Conservation (phyloP, 2,113 vertebrate genomes). For the Amblyopsis rosae region DNA sequence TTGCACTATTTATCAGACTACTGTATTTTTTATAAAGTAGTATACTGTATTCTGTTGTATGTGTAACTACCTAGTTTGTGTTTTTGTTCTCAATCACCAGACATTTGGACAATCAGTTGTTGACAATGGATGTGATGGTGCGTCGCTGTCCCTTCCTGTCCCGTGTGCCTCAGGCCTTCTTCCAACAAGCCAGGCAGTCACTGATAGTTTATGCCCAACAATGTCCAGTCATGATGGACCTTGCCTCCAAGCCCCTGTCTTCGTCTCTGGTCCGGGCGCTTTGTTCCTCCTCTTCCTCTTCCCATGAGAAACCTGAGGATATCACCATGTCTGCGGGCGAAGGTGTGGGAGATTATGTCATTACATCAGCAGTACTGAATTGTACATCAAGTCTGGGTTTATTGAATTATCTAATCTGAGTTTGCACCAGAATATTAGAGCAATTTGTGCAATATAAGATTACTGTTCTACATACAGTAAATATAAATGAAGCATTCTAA, state of each 20-base stretch:
- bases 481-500: not conserved
- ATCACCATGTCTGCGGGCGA: slow-evolving; percentile 54
- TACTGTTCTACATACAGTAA: no score
- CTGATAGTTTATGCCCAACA: slow-evolving; percentile 87
- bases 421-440: no score
- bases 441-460: no score
- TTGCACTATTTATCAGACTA: no score
- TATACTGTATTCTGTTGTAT: not conserved
- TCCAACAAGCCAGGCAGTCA: slow-evolving; percentile 90
- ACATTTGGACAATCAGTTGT: slow-evolving; percentile 38
- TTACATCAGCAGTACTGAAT: no score
- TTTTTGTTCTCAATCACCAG: slow-evolving; percentile 34
- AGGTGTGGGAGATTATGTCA: slow-evolving; percentile 67
- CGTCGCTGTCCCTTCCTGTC: slow-evolving; percentile 94
- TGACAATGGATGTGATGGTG: slow-evolving; percentile 87
- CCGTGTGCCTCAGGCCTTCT: slow-evolving; percentile 87
- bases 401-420: no score
- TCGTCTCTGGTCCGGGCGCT: slow-evolving; percentile 79
- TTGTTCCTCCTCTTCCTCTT: slow-evolving; percentile 77
- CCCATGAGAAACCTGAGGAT: slow-evolving; percentile 79
- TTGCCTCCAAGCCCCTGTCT: slow-evolving; percentile 78
- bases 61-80: not conserved
- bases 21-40: no score
- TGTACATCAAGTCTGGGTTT: no score
- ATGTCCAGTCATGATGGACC: slow-evolving; percentile 95